Conservation (phyloP, 2,113 vertebrate species). For the Poeciliopsis retropinna region DNA sequence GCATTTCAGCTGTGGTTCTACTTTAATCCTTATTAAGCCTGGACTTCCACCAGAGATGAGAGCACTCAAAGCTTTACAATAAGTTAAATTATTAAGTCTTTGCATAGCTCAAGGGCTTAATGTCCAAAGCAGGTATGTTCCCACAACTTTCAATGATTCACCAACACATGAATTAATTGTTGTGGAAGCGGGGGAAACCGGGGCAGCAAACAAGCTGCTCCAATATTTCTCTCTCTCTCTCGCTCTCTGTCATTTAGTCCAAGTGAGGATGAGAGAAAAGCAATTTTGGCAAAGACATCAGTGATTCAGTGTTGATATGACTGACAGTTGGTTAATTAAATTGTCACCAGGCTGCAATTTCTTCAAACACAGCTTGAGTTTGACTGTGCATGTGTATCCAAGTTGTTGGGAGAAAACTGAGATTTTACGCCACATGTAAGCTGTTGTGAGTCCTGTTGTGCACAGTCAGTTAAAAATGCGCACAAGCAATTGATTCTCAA, state of each 20-base stretch:
- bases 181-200: slow-evolving; percentile 21
- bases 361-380: slow-evolving; percentile 42
- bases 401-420: slow-evolving; percentile 33
- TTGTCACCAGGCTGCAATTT: slow-evolving; percentile 61
- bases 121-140: slow-evolving; percentile 33
- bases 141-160: slow-evolving; percentile 11
- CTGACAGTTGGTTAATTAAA: slow-evolving; percentile 71
- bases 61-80: slow-evolving; percentile 19
- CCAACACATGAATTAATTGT: slow-evolving; percentile 38
- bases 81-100: slow-evolving; percentile 45
- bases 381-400: slow-evolving; percentile 31
- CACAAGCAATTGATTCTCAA: slow-evolving; percentile 12
- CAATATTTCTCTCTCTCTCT: not conserved
- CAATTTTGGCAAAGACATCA: slow-evolving; percentile 51
- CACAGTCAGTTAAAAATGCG: slow-evolving; percentile 22
- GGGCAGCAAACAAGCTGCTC: slow-evolving; percentile 39
- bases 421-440: slow-evolving; percentile 26
- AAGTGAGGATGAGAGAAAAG: slow-evolving; percentile 60
- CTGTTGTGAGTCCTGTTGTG: slow-evolving; percentile 25
- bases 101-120: slow-evolving; percentile 35
- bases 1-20: not conserved
- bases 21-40: not conserved
- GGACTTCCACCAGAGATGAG: not conserved
- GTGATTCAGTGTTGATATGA: slow-evolving; percentile 61
- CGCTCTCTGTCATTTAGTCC: slow-evolving; percentile 1